These are phyloP conservation scores for Drosophila bunnanda DNA, from an alignment of 2,888 invertebrate species.

Conservation along the genomic window DNA sequence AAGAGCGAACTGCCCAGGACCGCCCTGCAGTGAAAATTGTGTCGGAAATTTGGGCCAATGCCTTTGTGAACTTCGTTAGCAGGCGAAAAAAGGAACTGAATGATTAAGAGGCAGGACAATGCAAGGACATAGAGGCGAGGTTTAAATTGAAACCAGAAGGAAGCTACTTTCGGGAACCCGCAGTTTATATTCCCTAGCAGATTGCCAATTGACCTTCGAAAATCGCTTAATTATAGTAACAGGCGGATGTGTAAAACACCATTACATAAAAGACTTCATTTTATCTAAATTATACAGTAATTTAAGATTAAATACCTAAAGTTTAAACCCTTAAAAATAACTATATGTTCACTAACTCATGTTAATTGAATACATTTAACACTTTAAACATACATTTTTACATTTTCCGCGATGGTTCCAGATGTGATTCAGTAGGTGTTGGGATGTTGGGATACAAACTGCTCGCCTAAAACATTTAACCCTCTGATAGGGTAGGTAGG, in stretches of 20 bases:
- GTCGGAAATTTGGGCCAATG: slow-evolving; percentile 59
- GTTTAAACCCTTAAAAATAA: no score
- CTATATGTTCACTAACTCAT: no score
- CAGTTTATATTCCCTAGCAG: background rate
- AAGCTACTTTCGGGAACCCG: background rate
- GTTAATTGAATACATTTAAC: no score
- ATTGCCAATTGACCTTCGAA: background rate
- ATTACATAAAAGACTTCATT: no score
- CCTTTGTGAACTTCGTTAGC: slow-evolving; percentile 52
- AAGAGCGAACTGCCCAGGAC: background rate
- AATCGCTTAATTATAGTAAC: background rate
- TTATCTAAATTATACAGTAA: no score
- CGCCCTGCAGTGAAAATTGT: slow-evolving; percentile 52
- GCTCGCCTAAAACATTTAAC: no score
- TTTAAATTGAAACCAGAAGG: background rate
- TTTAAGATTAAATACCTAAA: no score
- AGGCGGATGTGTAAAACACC: no score
- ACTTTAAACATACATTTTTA: background rate
- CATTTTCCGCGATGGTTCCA: background rate
- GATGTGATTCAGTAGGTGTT: background rate
- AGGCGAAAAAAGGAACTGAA: slow-evolving; percentile 19
- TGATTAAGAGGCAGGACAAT: slow-evolving; percentile 25
- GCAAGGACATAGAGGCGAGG: slow-evolving; percentile 44
- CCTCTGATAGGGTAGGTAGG: background rate
- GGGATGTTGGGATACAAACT: no score